These are phyloP conservation scores for Siniperca undulata DNA, from an alignment of 2,797 vertebrate genomes.

Conservation along the genomic window DNA sequence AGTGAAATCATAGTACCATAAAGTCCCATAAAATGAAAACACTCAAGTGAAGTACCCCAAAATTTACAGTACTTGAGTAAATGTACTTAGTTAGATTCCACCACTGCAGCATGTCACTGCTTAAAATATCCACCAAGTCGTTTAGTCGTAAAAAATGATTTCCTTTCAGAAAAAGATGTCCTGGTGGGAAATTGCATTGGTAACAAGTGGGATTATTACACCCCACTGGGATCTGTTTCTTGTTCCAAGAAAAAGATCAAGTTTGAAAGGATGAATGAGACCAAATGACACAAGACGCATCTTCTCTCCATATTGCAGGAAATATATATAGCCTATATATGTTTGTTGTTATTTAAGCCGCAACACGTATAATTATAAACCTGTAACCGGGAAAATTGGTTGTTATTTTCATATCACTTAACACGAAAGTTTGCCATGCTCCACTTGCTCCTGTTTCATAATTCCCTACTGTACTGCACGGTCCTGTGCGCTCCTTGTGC, in stretches of 20 bases:
- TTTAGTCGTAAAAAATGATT: not conserved
- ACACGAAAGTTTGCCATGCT: slow-evolving; percentile 55
- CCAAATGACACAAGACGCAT: not conserved
- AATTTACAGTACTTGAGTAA: not conserved
- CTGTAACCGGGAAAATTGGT: slow-evolving; percentile 1
- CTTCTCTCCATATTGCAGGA: not conserved
- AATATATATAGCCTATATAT: no score
- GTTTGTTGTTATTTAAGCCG: not conserved
- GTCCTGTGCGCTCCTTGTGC: slow-evolving; percentile 52
- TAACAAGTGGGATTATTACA: slow-evolving; percentile 31
- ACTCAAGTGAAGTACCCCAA: no score
- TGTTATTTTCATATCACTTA: slow-evolving; percentile 58
- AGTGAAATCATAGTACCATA: no score
- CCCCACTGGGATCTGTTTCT: not conserved
- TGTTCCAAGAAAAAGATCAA: not conserved
- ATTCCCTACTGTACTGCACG: slow-evolving; percentile 24
- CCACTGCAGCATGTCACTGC: not conserved
- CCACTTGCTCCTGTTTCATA: slow-evolving; percentile 55
- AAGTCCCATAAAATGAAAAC: not conserved
- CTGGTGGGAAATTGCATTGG: slow-evolving; percentile 1
- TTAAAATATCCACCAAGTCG: not conserved
- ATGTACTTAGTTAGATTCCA: not conserved
- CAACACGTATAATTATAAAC: slow-evolving; percentile 9
- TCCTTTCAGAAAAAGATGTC: not conserved
- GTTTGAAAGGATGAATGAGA: not conserved